Evolutionary conservation across 2,797 vertebrate genomes (phyloP).

Genomic region (Poeciliopsis presidionis): DNA sequence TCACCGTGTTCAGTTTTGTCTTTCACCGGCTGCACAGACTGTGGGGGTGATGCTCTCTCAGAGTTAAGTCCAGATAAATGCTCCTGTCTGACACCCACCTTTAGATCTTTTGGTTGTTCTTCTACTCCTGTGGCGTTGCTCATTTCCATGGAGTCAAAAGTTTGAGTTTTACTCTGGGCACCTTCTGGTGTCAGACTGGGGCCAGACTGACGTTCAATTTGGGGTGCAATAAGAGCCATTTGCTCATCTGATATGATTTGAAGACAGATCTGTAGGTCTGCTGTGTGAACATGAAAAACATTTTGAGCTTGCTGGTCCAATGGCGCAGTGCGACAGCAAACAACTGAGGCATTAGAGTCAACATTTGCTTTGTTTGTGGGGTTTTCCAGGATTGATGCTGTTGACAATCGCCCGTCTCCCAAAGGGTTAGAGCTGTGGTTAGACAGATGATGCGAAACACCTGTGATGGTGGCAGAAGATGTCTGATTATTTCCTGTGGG

Average conservation of each 20-base stretch:
- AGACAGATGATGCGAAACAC: conserved; percentile 15
- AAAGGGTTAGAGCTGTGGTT: not conserved
- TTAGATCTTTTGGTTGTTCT: conserved; percentile 23
- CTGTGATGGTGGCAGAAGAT: conserved; percentile 10
- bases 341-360: not conserved
- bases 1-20: not conserved
- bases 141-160: conserved; percentile 2
- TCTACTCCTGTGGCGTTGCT: conserved; percentile 11
- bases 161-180: conserved; percentile 32
- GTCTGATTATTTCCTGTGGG: conserved; percentile 30
- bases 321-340: conserved; percentile 48
- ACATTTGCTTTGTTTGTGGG: not conserved
- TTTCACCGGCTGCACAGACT: conserved; percentile 1
- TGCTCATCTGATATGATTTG: conserved; percentile 85
- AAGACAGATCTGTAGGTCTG: conserved; percentile 83
- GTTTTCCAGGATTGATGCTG: conserved; percentile 10
- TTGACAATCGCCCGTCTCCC: conserved; percentile 17
- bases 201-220: conserved; percentile 69
- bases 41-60: conserved; percentile 28
- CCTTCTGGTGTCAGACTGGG: conserved; percentile 5
- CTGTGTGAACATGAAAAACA: conserved; percentile 79
- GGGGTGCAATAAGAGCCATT: conserved; percentile 79
- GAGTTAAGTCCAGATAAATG: conserved; percentile 10
- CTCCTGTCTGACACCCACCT: conserved; percentile 26
- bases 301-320: conserved; percentile 70